Evolutionary conservation across 2,888 invertebrate species (phyloP).

Genomic region (Ormyrus thymus): DNA sequence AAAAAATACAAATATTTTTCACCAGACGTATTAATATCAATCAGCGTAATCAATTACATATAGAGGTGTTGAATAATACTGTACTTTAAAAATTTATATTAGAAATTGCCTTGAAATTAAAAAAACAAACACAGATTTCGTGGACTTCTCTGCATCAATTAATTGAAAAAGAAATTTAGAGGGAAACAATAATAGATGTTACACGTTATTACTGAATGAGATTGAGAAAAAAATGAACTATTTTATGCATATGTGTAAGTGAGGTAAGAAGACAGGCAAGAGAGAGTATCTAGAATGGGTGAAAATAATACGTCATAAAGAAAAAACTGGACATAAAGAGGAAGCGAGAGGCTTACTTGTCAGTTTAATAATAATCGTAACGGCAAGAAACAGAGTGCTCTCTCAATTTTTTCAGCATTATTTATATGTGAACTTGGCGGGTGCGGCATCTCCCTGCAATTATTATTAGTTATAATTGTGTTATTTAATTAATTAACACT

Average conservation of each 20-base stretch:
- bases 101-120: too few relatives aligned
- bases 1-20: slow-evolving; percentile 26
- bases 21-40: slow-evolving; percentile 12
- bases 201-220: background rate
- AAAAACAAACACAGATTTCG: too few relatives aligned
- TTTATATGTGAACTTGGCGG: slow-evolving; percentile 42
- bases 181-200: too few relatives aligned
- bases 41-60: too few relatives aligned
- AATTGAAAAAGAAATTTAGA: too few relatives aligned
- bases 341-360: slow-evolving; percentile 6
- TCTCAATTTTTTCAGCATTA: slow-evolving; percentile 35
- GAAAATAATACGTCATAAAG: too few relatives aligned
- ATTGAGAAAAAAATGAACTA: background rate
- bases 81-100: too few relatives aligned
- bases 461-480: slow-evolving; percentile 62
- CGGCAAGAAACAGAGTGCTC: slow-evolving; percentile 10
- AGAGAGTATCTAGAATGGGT: background rate
- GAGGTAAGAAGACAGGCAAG: background rate
- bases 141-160: too few relatives aligned
- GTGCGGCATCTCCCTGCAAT: slow-evolving; percentile 54
- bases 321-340: background rate
- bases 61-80: too few relatives aligned
- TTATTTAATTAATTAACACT: slow-evolving; percentile 73
- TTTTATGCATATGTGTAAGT: background rate
- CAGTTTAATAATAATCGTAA: slow-evolving; percentile 29